These are phyloP conservation scores for Nomada ferruginata DNA, from an alignment of 2,888 invertebrate genomes.

Conservation along the genomic window DNA sequence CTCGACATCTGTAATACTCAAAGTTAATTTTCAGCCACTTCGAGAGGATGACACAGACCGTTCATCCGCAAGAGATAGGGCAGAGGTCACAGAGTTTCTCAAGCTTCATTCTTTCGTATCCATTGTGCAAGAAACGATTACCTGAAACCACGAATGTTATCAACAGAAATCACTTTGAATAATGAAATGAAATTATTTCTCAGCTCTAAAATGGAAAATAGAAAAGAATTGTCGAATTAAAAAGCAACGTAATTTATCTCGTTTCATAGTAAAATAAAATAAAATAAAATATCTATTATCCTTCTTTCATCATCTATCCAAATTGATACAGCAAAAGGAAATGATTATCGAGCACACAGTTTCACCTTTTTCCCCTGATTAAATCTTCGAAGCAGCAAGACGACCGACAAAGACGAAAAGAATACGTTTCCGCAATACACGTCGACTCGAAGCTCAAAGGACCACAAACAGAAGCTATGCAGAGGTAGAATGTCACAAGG, in stretches of 20 bases:
- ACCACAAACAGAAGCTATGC: not conserved
- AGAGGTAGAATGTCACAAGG: conserved; percentile 12
- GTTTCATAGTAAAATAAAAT: too few species aligned
- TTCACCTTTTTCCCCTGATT: too few species aligned
- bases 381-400: too few species aligned
- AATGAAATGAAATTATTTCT: too few species aligned
- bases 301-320: too few species aligned
- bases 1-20: conserved; percentile 82
- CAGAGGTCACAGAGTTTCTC: conserved; percentile 22
- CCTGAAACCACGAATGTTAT: not conserved
- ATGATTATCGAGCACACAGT: too few species aligned
- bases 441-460: not conserved
- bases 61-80: conserved; percentile 49
- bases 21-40: conserved; percentile 78
- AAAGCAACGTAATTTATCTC: too few species aligned
- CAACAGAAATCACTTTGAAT: too few species aligned
- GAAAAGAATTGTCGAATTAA: too few species aligned
- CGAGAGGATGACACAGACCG: conserved; percentile 62
- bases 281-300: too few species aligned
- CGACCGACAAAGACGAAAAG: not conserved
- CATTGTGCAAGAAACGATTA: not conserved
- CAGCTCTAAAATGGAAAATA: not conserved
- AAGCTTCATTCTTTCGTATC: conserved; percentile 21
- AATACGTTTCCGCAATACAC: not conserved
- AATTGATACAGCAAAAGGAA: too few species aligned